These are phyloP conservation scores for Aurelia coerulea DNA, from an alignment of 30 jellyfish, hydroid and myxozoan genomes.

Conservation along the genomic window DNA sequence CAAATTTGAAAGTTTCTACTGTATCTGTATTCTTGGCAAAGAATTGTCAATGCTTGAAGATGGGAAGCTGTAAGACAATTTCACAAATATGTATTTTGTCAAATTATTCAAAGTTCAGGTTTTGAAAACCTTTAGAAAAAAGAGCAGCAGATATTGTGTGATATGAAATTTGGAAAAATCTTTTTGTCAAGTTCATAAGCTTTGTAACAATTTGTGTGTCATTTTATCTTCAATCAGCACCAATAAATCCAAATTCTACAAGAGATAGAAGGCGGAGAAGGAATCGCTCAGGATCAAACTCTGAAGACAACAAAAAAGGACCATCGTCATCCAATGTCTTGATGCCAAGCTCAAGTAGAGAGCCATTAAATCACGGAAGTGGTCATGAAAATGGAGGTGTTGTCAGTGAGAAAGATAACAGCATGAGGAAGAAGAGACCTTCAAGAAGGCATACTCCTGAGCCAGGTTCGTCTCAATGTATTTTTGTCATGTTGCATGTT, in stretches of 20 bases:
- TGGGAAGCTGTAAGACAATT: neutral
- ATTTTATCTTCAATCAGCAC: neutral
- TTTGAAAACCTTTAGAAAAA: no score
- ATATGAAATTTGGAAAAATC: no score
- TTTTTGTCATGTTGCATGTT: no score
- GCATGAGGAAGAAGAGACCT: slow-evolving; percentile 32
- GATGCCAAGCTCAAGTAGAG: slow-evolving; percentile 39
- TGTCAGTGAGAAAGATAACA: slow-evolving; percentile 31
- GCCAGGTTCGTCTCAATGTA: slow-evolving; percentile 13
- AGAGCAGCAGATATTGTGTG: no score
- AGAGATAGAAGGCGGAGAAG: slow-evolving; percentile 58
- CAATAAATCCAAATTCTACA: slow-evolving; percentile 31
- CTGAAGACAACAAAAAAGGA: slow-evolving; percentile 53
- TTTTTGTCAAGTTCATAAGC: no score
- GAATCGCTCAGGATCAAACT: slow-evolving; percentile 24
- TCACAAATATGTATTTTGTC: neutral
- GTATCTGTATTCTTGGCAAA: no score
- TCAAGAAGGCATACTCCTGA: slow-evolving; percentile 46
- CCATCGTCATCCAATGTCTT: slow-evolving; percentile 26
- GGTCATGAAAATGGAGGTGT: slow-evolving; percentile 23
- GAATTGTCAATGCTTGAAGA: no score
- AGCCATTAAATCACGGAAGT: slow-evolving; percentile 12
- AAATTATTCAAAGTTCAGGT: neutral
- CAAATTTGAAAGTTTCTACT: no score
- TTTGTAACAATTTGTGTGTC: neutral